Percentiles rank a stretch among this genome's conserved stretches.
phyloP scores from a whole-genome alignment of 2,888 invertebrate species.

The Troides helena region DNA sequence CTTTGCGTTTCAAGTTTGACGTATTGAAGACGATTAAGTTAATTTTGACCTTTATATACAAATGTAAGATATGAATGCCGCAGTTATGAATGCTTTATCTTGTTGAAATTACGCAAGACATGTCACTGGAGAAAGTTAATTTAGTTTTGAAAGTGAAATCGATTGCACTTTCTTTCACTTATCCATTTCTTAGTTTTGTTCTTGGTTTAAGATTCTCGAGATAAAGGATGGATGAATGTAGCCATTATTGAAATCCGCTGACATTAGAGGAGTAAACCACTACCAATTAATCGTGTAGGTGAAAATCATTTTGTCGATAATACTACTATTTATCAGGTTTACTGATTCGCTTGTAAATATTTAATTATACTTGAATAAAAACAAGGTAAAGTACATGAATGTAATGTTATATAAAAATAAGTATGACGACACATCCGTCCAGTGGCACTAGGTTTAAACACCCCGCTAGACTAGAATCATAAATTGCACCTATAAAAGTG shows the following conservation, averaged over 20 bases:
- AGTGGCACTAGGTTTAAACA: conserved; percentile 33
- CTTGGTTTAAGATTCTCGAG: conserved; percentile 49
- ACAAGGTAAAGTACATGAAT: background rate
- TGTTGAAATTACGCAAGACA: conserved; percentile 74
- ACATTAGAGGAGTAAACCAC: background rate
- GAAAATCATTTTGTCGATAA: background rate
- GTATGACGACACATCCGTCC: conserved; percentile 19
- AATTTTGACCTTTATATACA: conserved; percentile 59
- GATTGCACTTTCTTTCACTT: conserved; percentile 79
- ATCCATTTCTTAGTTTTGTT: conserved; percentile 66
- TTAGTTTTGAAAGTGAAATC: conserved; percentile 81
- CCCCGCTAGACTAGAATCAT: conserved; percentile 36
- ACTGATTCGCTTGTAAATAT: background rate
- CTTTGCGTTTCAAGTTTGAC: conserved; percentile 34
- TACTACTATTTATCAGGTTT: background rate
- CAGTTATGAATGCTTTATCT: conserved; percentile 72
- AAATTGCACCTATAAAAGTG: conserved; percentile 49
- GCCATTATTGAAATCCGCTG: background rate
- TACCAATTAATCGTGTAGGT: background rate
- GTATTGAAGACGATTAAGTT: conserved; percentile 37
- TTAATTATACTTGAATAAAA: background rate
- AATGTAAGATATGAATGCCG: conserved; percentile 61
- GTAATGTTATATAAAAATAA: conserved; percentile 8
- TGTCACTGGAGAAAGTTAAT: conserved; percentile 80
- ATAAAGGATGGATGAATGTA: conserved; percentile 41